Percentiles rank a stretch among this genome's conserved stretches.
Conservation (phyloP, 2,888 invertebrate species). For the Cylindroiulus punctatus region DNA sequence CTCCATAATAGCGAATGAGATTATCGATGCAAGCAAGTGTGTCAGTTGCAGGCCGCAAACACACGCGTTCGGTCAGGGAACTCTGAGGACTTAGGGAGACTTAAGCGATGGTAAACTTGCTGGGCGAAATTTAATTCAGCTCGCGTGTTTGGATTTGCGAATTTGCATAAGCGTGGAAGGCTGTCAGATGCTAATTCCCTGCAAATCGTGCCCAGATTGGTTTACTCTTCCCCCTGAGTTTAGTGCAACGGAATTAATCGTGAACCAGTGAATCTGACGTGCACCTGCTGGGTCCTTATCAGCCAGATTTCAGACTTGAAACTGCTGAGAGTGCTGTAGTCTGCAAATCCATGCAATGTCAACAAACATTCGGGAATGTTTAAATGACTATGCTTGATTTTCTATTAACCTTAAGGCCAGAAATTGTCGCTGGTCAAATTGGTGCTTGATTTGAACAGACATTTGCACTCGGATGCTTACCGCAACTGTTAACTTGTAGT, state of each 20-base stretch:
- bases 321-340: too few species aligned
- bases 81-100: not conserved
- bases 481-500: too few species aligned
- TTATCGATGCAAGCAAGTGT: not conserved
- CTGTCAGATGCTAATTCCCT: slow-evolving; percentile 26
- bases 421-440: too few species aligned
- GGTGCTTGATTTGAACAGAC: too few species aligned
- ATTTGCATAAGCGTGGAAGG: slow-evolving; percentile 19
- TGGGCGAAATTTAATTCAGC: slow-evolving; percentile 1
- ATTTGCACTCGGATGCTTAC: too few species aligned
- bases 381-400: too few species aligned
- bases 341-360: too few species aligned
- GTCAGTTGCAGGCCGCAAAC: not conserved
- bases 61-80: not conserved
- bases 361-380: too few species aligned
- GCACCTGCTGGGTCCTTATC: not conserved
- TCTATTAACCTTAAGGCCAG: too few species aligned
- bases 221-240: not conserved
- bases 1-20: not conserved
- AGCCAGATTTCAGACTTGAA: not conserved
- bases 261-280: not conserved
- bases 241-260: not conserved
- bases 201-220: slow-evolving; percentile 25
- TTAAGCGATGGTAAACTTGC: not conserved
- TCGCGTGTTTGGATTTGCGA: not conserved